Evolutionary conservation across 2,113 vertebrate species (phyloP).

Genomic region (Chlorodrepanis virens): DNA sequence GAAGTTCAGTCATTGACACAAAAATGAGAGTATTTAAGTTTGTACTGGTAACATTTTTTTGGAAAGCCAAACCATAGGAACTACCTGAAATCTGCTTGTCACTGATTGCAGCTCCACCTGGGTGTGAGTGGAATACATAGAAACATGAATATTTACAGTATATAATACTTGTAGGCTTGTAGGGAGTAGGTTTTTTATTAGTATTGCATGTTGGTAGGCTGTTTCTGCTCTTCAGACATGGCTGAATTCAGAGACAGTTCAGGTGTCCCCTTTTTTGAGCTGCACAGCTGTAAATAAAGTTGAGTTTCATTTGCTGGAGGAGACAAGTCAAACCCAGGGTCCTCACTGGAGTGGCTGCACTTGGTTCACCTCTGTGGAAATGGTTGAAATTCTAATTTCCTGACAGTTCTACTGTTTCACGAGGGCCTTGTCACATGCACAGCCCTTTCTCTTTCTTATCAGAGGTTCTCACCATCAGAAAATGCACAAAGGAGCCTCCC

Average conservation of each 20-base stretch:
- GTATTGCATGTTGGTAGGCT: background rate
- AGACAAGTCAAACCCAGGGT: background rate
- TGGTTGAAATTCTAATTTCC: conserved; percentile 1
- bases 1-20: background rate
- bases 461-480: background rate
- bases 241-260: background rate
- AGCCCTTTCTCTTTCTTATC: background rate
- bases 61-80: background rate
- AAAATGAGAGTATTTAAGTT: background rate
- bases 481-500: background rate
- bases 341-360: background rate
- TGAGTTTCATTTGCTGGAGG: background rate
- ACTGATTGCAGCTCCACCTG: background rate
- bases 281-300: background rate
- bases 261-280: background rate
- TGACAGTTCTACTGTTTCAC: background rate
- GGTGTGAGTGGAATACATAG: background rate
- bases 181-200: background rate
- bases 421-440: background rate
- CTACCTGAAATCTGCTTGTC: background rate
- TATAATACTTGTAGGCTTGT: background rate
- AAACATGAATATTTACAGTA: background rate
- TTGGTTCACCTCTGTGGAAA: background rate
- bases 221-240: background rate
- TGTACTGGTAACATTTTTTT: background rate